phyloP scores from a whole-genome alignment of 2,113 vertebrate species.

The Scartelaos histophorus region DNA sequence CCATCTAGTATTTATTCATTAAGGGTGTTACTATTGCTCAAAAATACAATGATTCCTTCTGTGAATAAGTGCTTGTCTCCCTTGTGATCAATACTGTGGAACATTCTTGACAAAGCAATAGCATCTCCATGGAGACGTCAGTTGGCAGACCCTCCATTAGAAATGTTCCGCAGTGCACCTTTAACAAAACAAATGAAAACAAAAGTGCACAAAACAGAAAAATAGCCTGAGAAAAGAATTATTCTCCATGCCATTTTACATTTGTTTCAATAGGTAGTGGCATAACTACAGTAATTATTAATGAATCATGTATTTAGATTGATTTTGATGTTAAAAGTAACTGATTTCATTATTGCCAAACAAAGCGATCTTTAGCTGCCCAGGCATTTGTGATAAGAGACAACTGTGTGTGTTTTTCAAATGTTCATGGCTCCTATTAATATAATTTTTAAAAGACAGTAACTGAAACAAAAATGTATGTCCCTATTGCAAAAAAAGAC shows the following conservation, averaged over 20 bases:
- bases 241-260: conserved; percentile 49
- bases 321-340: neutral
- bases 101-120: too few species aligned
- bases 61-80: too few species aligned
- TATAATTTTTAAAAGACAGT: neutral
- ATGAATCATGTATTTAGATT: neutral
- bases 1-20: too few species aligned
- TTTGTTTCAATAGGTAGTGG: conserved; percentile 37
- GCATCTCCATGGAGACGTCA: too few species aligned
- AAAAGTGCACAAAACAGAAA: conserved; percentile 64
- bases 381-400: neutral
- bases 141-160: too few species aligned
- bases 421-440: neutral
- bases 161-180: too few species aligned
- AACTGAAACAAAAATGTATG: neutral
- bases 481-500: neutral
- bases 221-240: conserved; percentile 50
- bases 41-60: too few species aligned
- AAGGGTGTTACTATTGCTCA: too few species aligned
- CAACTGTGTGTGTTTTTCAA: neutral
- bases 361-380: neutral
- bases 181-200: conserved; percentile 42
- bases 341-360: neutral
- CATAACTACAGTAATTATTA: conserved; percentile 17
- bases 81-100: too few species aligned